Conservation (phyloP, 2,888 invertebrate species). For the Euphydryas editha region DNA sequence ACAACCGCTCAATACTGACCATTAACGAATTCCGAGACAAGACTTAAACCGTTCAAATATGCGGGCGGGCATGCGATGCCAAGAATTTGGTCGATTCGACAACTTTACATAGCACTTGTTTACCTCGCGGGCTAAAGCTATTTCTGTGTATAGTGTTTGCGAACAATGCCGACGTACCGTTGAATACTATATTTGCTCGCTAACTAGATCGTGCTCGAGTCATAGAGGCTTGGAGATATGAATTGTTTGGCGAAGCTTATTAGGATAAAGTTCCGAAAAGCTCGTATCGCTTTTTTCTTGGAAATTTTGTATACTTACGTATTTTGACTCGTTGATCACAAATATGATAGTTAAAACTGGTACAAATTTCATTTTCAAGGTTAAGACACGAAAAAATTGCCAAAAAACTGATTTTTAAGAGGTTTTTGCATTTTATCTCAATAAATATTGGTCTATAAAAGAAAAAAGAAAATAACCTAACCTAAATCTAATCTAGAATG, state of each 20-base stretch:
- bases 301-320: too few species aligned
- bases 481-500: too few species aligned
- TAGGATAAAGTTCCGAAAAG: neutral
- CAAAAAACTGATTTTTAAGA: too few species aligned
- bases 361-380: too few species aligned
- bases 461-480: too few species aligned
- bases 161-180: constrained; percentile 32
- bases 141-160: constrained; percentile 53
- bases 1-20: constrained; percentile 41
- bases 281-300: too few species aligned
- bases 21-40: constrained; percentile 51
- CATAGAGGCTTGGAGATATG: constrained; percentile 3
- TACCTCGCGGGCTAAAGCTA: constrained; percentile 66
- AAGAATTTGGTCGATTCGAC: constrained; percentile 72
- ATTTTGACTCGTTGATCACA: too few species aligned
- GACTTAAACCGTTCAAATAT: constrained; percentile 60
- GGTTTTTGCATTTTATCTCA: too few species aligned
- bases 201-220: constrained; percentile 25
- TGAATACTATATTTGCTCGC: constrained; percentile 30
- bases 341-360: too few species aligned
- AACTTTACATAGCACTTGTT: constrained; percentile 71
- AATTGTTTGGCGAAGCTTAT: constrained; percentile 5
- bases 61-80: constrained; percentile 64
- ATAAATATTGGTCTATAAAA: too few species aligned
- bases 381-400: too few species aligned